Conservation (phyloP, 2,113 vertebrate species). For the Anas platyrhynchos region DNA sequence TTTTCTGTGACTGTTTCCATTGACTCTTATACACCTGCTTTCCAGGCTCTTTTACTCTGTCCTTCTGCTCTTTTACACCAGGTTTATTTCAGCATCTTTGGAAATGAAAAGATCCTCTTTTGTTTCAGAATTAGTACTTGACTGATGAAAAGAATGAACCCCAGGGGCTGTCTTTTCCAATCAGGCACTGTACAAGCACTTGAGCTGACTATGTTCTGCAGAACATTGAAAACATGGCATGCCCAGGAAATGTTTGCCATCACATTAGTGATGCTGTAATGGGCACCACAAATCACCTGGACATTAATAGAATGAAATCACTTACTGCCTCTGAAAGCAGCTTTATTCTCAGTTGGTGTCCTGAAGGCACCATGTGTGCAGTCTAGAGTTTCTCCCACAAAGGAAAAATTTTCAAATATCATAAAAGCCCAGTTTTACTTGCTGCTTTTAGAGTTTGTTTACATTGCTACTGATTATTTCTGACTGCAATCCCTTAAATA, state of each 20-base stretch:
- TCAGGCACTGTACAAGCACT: slow-evolving; percentile 56
- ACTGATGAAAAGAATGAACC: slow-evolving; percentile 67
- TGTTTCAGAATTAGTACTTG: slow-evolving; percentile 50
- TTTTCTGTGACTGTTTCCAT: background rate
- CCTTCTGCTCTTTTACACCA: background rate
- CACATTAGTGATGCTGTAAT: slow-evolving; percentile 78
- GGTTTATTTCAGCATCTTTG: slow-evolving; percentile 54
- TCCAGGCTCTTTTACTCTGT: background rate
- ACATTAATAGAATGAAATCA: slow-evolving; percentile 78
- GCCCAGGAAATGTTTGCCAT: slow-evolving; percentile 74
- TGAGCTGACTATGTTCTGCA: slow-evolving; percentile 59
- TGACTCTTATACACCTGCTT: slow-evolving; percentile 5
- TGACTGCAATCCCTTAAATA: slow-evolving; percentile 47
- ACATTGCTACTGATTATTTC: slow-evolving; percentile 22
- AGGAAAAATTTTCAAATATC: slow-evolving; percentile 60
- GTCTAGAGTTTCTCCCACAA: slow-evolving; percentile 51
- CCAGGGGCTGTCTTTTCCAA: slow-evolving; percentile 67
- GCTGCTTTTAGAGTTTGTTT: slow-evolving; percentile 20
- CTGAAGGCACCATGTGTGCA: slow-evolving; percentile 67
- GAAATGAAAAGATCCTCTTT: slow-evolving; percentile 45
- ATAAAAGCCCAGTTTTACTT: slow-evolving; percentile 34
- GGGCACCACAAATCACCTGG: slow-evolving; percentile 78
- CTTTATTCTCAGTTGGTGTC: slow-evolving; percentile 76
- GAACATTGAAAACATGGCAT: slow-evolving; percentile 66
- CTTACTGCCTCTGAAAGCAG: slow-evolving; percentile 74